Conservation (phyloP, 2,797 vertebrate species). For the Sarcoramphus papa region DNA sequence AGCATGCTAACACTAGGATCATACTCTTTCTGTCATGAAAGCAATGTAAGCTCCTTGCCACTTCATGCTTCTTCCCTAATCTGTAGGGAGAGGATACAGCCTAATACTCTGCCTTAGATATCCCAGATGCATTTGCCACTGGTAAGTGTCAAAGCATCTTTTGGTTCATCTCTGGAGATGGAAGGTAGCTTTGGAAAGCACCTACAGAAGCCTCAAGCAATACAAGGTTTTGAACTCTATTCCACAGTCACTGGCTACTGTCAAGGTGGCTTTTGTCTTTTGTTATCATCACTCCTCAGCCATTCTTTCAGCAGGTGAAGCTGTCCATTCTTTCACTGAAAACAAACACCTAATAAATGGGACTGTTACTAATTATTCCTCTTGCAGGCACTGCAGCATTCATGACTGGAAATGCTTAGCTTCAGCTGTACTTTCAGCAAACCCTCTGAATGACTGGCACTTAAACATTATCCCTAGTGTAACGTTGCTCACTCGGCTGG, state of each 20-base stretch:
- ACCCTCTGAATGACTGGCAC: not conserved
- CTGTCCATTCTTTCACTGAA: not conserved
- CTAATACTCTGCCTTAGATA: not conserved
- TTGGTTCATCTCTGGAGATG: not conserved
- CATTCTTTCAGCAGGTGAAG: not conserved
- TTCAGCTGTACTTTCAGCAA: not conserved
- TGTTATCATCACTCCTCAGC: not conserved
- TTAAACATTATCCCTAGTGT: accelerated
- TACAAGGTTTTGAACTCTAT: not conserved
- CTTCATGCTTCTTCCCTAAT: not conserved
- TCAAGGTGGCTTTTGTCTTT: not conserved
- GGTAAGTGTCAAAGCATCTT: not conserved
- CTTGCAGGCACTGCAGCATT: not conserved
- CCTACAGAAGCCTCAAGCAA: not conserved
- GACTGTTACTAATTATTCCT: not conserved
- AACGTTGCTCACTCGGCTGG: not conserved
- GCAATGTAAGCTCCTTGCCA: not conserved
- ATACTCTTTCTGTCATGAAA: not conserved
- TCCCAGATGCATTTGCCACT: not conserved
- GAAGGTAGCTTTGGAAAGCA: not conserved
- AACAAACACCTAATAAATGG: not conserved
- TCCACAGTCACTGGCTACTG: not conserved
- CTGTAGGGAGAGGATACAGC: not conserved
- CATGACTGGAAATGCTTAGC: not conserved
- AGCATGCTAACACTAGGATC: not conserved